Evolutionary conservation across 2,888 invertebrate species (phyloP).

Genomic region (Endomychus coccineus): DNA sequence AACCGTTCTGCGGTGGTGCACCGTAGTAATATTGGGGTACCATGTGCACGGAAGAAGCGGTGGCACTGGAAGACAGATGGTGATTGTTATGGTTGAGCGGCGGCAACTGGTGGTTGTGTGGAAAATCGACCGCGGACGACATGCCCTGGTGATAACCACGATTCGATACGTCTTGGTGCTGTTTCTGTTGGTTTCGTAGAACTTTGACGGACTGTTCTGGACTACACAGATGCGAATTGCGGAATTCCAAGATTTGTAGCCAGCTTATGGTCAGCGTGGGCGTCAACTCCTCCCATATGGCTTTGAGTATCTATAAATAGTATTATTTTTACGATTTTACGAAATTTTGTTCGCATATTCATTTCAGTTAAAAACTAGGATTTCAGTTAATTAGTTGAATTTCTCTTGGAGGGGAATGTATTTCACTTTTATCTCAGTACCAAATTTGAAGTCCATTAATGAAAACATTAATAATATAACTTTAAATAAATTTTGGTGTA

Average conservation of each 20-base stretch:
- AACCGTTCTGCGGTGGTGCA: conserved; percentile 19
- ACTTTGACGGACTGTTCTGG: conserved; percentile 48
- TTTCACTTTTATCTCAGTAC: too few species aligned
- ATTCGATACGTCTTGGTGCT: conserved; percentile 40
- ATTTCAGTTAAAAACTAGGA: too few species aligned
- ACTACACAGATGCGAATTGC: conserved; percentile 50
- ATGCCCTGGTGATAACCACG: conserved; percentile 26
- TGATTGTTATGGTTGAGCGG: conserved; percentile 26
- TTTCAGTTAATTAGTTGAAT: too few species aligned
- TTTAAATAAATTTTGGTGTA: too few species aligned
- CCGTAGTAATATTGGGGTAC: conserved; percentile 27
- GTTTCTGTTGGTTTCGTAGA: conserved; percentile 44
- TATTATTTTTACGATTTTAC: too few species aligned
- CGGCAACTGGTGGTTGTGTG: conserved; percentile 20
- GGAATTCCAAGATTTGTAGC: conserved; percentile 60
- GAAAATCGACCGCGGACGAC: conserved; percentile 6
- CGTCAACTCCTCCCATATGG: conserved; percentile 66
- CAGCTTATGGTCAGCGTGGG: conserved; percentile 51
- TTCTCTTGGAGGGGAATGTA: too few species aligned
- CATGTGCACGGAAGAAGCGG: conserved; percentile 17
- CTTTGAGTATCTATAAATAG: conserved; percentile 59
- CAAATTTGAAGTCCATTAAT: too few species aligned
- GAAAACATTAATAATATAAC: too few species aligned
- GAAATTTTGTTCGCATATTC: too few species aligned
- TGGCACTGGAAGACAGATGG: conserved; percentile 9